Conservation (phyloP, 2,113 vertebrate species). For the Thymallus thymallus region DNA sequence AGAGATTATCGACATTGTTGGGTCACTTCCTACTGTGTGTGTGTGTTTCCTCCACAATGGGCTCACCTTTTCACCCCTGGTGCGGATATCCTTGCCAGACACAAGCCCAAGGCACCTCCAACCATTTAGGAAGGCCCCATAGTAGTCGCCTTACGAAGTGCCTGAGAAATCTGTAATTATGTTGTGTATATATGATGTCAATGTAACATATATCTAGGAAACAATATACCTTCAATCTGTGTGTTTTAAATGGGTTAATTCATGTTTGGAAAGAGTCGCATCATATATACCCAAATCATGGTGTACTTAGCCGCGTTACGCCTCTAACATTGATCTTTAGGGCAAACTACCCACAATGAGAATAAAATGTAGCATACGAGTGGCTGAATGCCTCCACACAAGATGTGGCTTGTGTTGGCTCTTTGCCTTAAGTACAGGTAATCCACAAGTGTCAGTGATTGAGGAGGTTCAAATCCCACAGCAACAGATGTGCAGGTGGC, state of each 20-base stretch:
- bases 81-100: conserved; percentile 28
- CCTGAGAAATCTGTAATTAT: conserved; percentile 14
- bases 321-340: conserved; percentile 46
- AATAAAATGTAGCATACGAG: conserved; percentile 31
- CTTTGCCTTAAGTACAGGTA: conserved; percentile 74
- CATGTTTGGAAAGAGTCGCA: too few species aligned
- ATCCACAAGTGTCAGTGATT: conserved; percentile 80
- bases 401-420: conserved; percentile 72
- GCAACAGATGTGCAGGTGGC: conserved; percentile 73
- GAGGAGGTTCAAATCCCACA: conserved; percentile 77
- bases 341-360: conserved; percentile 49
- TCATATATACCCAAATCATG: too few species aligned
- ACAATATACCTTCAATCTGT: conserved; percentile 2
- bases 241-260: conserved; percentile 5
- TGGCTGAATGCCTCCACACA: conserved; percentile 66
- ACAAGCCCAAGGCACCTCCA: conserved; percentile 27
- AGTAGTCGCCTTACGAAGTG: conserved; percentile 5
- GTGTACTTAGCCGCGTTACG: conserved; percentile 51
- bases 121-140: conserved; percentile 35
- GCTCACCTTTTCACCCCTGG: conserved; percentile 57
- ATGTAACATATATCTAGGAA: not conserved
- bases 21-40: conserved; percentile 27
- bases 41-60: conserved; percentile 26
- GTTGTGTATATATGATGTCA: not conserved
- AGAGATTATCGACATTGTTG: conserved; percentile 53